Base-by-base conservation (phyloP, 2,797 vertebrate species). In the Epinephelus malabaricus region DNA sequence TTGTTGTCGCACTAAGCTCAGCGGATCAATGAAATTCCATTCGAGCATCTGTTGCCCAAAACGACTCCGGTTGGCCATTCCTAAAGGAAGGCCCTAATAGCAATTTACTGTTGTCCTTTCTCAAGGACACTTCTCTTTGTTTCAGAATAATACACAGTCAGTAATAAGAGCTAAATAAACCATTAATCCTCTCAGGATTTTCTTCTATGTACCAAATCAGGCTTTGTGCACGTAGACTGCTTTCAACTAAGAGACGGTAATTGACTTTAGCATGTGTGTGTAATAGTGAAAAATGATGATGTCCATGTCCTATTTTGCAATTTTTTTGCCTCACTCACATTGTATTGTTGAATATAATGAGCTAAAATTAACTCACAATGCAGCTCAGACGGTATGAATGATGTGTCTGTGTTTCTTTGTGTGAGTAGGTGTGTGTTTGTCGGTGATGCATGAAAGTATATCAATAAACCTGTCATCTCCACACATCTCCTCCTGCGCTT, bases 21-120 rank as follows among this genome's bases (percentile, higher is more conserved):
- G 76, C 14, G 78, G 87, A 95, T 94, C 90, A 90, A 91, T 94
- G 79, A 69, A 88, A 64, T 79, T 91, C 87, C 78, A 86, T 90
- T 88, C 89, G 75, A 86, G 83, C 81, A 78, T 93, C 82, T 89
- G 86, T 88, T 88, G 76, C 81, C 82, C 74, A 82, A 78, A 84
- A 87, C 46, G 8, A 79, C 76, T 85, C 53, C 68, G 45, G 47
- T 73, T 54, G 23, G 76, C 72, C 71, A 56, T 61, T 86, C 65
- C 73, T 76, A 55, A 88, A 87, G 50, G 76, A 85, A 79, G 40
- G 65, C 63, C 64, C 65, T 76, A 79, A 89, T 79, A 80, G 63
- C 81, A 83, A 82, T 92, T 88, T 86, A 81, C 81, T 65, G 25
- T 47, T 86, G 87, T 92, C 88, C 90, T 91, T 82, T 82, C 63